A percentile compares a stretch with the other conserved stretches of the same genome.
These are phyloP conservation scores for Lucilia cuprina DNA, from an alignment of 1,140 invertebrate species.

Conservation along the genomic window DNA sequence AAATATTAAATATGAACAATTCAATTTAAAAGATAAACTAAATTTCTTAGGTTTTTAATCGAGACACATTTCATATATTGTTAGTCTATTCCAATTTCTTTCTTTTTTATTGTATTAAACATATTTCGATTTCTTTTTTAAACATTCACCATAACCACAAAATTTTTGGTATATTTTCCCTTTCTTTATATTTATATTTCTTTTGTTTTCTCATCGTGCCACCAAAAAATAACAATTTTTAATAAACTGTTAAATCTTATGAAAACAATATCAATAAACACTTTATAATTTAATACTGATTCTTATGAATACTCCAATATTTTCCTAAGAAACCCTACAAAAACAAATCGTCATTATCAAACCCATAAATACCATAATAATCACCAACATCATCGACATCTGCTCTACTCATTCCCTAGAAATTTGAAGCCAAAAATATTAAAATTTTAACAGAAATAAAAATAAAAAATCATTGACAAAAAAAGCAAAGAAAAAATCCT, in stretches of 20 bases:
- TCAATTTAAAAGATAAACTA: too few relatives aligned
- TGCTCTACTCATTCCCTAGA: neutral
- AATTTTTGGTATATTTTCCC: too few relatives aligned
- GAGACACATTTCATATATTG: too few relatives aligned
- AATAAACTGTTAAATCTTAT: constrained; percentile 17
- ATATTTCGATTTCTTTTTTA: too few relatives aligned
- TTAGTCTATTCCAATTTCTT: too few relatives aligned
- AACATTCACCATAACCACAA: too few relatives aligned
- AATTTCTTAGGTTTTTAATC: too few relatives aligned
- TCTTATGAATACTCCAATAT: neutral
- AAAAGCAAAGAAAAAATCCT: neutral
- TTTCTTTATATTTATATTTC: too few relatives aligned
- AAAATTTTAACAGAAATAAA: constrained; percentile 20
- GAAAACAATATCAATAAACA: constrained; percentile 19
- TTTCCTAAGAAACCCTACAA: neutral
- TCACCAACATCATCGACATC: neutral
- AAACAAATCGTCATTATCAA: neutral
- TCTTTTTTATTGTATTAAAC: too few relatives aligned
- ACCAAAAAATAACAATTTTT: neutral
- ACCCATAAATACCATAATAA: neutral
- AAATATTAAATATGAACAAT: too few relatives aligned
- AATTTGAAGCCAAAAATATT: constrained; percentile 28
- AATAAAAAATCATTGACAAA: constrained; percentile 1
- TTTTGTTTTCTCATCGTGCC: too few relatives aligned
- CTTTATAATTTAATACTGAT: constrained; percentile 14